Conservation (phyloP, 37 sponge, comb jelly and placozoan genomes). For the Tethya wilhelma region DNA sequence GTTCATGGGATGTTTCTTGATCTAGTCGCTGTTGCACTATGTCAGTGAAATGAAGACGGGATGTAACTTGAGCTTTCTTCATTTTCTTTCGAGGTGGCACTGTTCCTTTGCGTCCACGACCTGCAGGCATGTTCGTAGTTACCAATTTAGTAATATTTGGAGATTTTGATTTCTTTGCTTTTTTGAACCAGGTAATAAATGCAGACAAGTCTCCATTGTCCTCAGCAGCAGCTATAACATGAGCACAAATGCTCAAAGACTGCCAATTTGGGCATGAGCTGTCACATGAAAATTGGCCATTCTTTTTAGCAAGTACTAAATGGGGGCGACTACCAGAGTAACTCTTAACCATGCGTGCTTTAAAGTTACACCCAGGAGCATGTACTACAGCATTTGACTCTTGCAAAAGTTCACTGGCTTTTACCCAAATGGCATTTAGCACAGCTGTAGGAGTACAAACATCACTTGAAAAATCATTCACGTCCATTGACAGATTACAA, state of each 20-base stretch:
- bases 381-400: neutral
- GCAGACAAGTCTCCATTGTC: neutral
- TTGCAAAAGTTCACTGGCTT: neutral
- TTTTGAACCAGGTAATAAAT: neutral
- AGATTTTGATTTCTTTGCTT: too few species aligned
- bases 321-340: constrained; percentile 7
- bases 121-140: too few species aligned
- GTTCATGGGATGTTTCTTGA: too few species aligned
- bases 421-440: constrained; percentile 1
- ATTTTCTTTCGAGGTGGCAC: too few species aligned
- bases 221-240: neutral
- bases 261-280: neutral
- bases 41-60: neutral
- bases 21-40: too few species aligned
- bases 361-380: neutral
- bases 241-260: neutral
- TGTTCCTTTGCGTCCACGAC: too few species aligned
- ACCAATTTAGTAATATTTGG: too few species aligned
- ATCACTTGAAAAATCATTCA: neutral
- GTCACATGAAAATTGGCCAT: constrained; percentile 3
- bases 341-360: neutral
- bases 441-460: neutral
- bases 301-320: neutral
- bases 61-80: too few species aligned
- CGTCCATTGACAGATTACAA: neutral